Evolutionary conservation across 2,113 vertebrate species (phyloP).

Genomic region (Tetraodon nigroviridis): DNA sequence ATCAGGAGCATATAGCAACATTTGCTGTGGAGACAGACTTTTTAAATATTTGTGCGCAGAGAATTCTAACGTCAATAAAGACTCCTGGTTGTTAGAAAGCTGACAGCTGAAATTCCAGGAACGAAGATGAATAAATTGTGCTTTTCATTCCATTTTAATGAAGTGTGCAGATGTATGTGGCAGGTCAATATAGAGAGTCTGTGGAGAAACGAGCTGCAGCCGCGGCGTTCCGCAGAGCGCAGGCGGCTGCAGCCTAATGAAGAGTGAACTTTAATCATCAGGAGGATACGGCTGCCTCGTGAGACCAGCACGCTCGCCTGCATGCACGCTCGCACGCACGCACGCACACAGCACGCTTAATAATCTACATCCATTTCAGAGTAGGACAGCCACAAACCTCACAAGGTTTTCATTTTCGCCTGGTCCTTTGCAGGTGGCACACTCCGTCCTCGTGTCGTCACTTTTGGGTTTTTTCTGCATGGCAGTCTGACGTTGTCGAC

Average conservation of each 20-base stretch:
- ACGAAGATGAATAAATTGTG: slow-evolving; percentile 60
- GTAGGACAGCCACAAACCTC: slow-evolving; percentile 75
- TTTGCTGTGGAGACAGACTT: background rate
- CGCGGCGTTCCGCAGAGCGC: slow-evolving; percentile 39
- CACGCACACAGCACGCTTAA: slow-evolving; percentile 18
- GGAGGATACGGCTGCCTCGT: slow-evolving; percentile 56
- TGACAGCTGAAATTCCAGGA: slow-evolving; percentile 41
- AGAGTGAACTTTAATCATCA: slow-evolving; percentile 71
- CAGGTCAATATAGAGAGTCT: slow-evolving; percentile 68
- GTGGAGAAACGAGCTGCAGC: slow-evolving; percentile 34
- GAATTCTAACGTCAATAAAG: slow-evolving; percentile 37
- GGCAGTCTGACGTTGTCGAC: slow-evolving; percentile 86
- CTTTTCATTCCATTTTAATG: slow-evolving; percentile 71
- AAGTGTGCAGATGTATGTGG: slow-evolving; percentile 71
- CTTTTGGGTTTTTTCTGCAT: slow-evolving; percentile 93
- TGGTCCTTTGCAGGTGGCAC: slow-evolving; percentile 89
- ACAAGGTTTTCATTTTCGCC: slow-evolving; percentile 98
- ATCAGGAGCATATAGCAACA: slow-evolving; percentile 14
- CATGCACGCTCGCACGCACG: slow-evolving; percentile 21
- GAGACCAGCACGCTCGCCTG: slow-evolving; percentile 8
- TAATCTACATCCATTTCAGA: slow-evolving; percentile 1
- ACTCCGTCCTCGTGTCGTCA: slow-evolving; percentile 91
- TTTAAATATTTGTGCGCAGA: slow-evolving; percentile 8
- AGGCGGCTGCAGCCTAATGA: slow-evolving; percentile 63
- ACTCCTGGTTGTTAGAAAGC: slow-evolving; percentile 49